Evolutionary conservation across 2,797 vertebrate species (phyloP).

Genomic region (Coluber constrictor): DNA sequence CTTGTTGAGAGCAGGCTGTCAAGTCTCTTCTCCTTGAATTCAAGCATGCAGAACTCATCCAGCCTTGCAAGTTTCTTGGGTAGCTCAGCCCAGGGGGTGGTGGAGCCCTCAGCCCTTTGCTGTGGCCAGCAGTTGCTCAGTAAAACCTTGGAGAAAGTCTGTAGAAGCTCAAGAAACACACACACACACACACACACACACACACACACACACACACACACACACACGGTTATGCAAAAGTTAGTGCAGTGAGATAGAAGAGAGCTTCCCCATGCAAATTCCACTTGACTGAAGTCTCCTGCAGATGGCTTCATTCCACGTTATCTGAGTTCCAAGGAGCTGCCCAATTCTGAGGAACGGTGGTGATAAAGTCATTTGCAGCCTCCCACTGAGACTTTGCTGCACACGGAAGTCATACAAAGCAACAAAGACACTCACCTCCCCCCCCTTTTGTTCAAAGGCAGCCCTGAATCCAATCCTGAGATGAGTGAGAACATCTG

Average conservation of each 20-base stretch:
- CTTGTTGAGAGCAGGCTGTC: neutral
- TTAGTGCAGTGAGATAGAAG: neutral
- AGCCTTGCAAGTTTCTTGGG: fast-evolving
- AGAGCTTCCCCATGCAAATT: slow-evolving; percentile 38
- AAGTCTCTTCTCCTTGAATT: neutral
- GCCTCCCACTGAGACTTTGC: slow-evolving; percentile 55
- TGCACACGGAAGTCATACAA: slow-evolving; percentile 39
- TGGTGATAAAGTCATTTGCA: slow-evolving; percentile 67
- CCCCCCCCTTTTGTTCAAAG: neutral
- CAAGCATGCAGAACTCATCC: fast-evolving
- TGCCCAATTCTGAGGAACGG: slow-evolving; percentile 67
- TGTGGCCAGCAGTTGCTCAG: neutral
- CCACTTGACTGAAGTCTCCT: slow-evolving; percentile 55
- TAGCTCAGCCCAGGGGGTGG: fast-evolving
- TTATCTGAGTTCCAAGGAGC: slow-evolving; percentile 62
- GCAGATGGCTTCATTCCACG: slow-evolving; percentile 64
- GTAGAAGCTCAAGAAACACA: neutral
- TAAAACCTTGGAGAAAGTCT: neutral
- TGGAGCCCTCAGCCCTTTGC: neutral
- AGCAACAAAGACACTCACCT: neutral
- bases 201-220: neutral
- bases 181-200: neutral
- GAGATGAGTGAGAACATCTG: neutral
- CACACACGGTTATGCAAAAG: neutral
- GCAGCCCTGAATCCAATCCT: neutral